Conservation (phyloP, 2,888 invertebrate genomes). For the Ethmia dodecea region DNA sequence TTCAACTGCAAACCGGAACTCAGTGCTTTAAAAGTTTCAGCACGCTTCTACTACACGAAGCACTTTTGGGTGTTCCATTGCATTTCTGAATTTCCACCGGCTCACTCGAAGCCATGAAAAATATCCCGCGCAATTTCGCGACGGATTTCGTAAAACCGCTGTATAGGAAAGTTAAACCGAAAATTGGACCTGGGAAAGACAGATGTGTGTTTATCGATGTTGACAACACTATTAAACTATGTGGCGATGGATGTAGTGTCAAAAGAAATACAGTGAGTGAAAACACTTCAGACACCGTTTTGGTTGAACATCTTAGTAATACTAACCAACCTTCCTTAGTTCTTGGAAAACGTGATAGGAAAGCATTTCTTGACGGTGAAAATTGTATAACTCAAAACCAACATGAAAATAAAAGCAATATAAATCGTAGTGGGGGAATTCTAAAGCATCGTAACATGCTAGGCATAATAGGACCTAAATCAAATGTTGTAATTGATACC, state of each 20-base stretch:
- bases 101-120: conserved; percentile 26
- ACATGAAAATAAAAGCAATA: no score
- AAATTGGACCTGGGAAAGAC: conserved; percentile 29
- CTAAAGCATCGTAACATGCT: no score
- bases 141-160: conserved; percentile 55
- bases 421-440: no score
- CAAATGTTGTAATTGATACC: no score
- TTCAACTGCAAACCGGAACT: conserved; percentile 30
- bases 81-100: conserved; percentile 21
- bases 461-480: no score
- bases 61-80: conserved; percentile 31
- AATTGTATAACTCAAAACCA: no score
- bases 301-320: no score
- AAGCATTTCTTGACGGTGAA: no score
- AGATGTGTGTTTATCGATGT: conserved; percentile 27
- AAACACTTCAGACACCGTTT: no score
- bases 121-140: conserved; percentile 37
- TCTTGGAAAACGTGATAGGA: no score
- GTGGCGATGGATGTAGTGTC: conserved; percentile 43
- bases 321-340: no score
- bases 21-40: conserved; percentile 31
- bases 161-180: conserved; percentile 43
- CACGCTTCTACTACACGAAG: conserved; percentile 32
- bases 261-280: conserved; percentile 32
- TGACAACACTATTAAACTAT: conserved; percentile 44